Evolutionary conservation across 2,888 invertebrate genomes (phyloP).

Genomic region (Didymodactylos carnosus): DNA sequence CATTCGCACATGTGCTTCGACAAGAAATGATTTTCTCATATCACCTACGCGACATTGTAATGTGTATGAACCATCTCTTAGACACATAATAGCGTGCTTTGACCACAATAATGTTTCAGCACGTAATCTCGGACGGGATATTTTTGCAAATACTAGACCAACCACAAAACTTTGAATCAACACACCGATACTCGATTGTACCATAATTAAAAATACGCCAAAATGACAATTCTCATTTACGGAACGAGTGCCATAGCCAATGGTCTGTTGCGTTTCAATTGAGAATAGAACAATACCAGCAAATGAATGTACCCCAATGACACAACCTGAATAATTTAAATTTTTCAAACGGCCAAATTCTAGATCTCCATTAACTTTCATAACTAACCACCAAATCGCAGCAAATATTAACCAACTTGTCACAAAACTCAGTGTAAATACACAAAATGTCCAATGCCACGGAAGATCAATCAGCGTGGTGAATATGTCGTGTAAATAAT

Average conservation of each 20-base stretch:
- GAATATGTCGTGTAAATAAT: conserved; percentile 44
- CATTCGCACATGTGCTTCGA: conserved; percentile 83
- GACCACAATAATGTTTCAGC: conserved; percentile 85
- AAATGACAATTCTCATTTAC: conserved; percentile 6
- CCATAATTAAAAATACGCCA: conserved; percentile 11
- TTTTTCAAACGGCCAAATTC: not conserved
- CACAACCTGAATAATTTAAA: not conserved
- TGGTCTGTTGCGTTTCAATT: conserved; percentile 15
- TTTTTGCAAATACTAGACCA: conserved; percentile 65
- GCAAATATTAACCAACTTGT: conserved; percentile 65
- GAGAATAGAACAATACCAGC: conserved; percentile 12
- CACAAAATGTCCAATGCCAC: conserved; percentile 35
- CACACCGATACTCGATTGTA: conserved; percentile 22
- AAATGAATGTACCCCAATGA: conserved; percentile 6
- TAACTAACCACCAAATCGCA: conserved; percentile 32
- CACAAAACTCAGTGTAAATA: conserved; percentile 24
- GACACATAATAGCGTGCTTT: conserved; percentile 69
- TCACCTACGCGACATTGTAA: conserved; percentile 86
- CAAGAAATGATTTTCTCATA: conserved; percentile 79
- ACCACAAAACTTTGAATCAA: conserved; percentile 60
- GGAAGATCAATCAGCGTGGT: conserved; percentile 39
- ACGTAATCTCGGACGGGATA: conserved; percentile 82
- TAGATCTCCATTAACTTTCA: conserved; percentile 31
- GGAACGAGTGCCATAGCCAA: conserved; percentile 12
- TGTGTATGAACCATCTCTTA: conserved; percentile 69